These are phyloP conservation scores for Oxyteleia sp. DNA, from an alignment of 2,888 invertebrate species.

Conservation along the genomic window DNA sequence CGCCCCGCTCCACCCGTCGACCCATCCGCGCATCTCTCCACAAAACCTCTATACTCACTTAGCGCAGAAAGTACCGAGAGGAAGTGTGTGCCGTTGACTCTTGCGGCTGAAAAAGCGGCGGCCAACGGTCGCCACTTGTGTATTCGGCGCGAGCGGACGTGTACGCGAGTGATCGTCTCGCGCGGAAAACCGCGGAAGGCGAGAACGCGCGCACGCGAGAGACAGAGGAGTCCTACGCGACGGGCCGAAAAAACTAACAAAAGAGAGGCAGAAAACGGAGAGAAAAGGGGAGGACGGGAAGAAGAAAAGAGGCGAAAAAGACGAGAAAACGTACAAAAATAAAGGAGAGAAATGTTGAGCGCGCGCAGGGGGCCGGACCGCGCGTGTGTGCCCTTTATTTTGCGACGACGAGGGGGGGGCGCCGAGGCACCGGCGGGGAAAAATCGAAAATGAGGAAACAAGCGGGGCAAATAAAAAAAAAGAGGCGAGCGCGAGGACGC, in stretches of 20 bases:
- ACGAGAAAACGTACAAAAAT: no score
- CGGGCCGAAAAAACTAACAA: not conserved
- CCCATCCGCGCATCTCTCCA: no score
- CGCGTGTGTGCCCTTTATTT: not conserved
- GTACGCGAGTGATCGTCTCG: not conserved
- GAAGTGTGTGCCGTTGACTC: constrained; percentile 57
- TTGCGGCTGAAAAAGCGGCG: constrained; percentile 44
- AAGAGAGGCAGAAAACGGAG: constrained; percentile 17
- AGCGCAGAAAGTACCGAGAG: constrained; percentile 48
- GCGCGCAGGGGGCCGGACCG: constrained; percentile 7
- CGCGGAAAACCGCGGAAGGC: constrained; percentile 60
- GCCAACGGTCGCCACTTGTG: constrained; percentile 42
- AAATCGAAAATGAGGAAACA: not conserved
- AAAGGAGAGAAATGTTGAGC: no score
- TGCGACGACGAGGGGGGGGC: not conserved
- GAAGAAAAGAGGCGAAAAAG: not conserved
- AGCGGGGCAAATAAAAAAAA: constrained; percentile 23
- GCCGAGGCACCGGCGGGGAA: constrained; percentile 3
- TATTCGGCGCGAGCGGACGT: constrained; percentile 9
- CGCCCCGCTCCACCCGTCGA: no score
- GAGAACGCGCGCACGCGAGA: constrained; percentile 34
- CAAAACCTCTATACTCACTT: constrained; percentile 39
- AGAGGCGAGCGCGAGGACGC: no score
- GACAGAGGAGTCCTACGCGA: constrained; percentile 42
- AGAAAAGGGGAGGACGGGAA: constrained; percentile 8